phyloP scores from a whole-genome alignment of 2,888 invertebrate genomes.

The Eremobia ochroleuca region DNA sequence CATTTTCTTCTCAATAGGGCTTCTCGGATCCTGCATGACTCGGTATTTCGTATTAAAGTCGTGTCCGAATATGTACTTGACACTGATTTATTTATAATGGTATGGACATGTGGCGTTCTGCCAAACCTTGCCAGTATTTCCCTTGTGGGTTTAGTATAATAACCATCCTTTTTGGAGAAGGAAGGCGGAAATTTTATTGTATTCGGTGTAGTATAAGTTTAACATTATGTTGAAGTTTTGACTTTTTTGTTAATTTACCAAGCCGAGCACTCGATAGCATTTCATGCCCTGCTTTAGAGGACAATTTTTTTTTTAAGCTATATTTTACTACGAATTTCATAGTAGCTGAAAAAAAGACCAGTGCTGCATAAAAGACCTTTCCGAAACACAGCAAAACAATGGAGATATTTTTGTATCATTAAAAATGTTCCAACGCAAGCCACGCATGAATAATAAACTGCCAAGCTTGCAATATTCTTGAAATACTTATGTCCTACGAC shows the following conservation, averaged over 20 bases:
- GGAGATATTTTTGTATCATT: too few species aligned
- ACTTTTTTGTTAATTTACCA: not conserved
- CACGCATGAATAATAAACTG: not conserved
- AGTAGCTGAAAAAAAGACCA: not conserved
- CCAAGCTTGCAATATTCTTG: not conserved
- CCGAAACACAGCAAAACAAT: not conserved
- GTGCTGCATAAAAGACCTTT: not conserved
- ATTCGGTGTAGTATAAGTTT: not conserved
- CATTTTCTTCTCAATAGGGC: slow-evolving; percentile 33
- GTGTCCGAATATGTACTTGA: slow-evolving; percentile 25
- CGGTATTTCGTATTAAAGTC: slow-evolving; percentile 32
- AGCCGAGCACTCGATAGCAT: too few species aligned
- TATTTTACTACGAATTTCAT: not conserved
- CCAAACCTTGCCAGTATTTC: slow-evolving; percentile 47
- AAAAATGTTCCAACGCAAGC: too few species aligned
- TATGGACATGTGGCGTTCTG: slow-evolving; percentile 51
- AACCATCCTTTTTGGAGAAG: slow-evolving; percentile 14
- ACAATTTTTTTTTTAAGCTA: too few species aligned
- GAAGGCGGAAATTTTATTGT: slow-evolving; percentile 1
- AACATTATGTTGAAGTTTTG: not conserved
- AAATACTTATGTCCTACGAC: not conserved
- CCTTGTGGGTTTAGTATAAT: slow-evolving; percentile 20
- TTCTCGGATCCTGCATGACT: slow-evolving; percentile 6
- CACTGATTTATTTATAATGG: slow-evolving; percentile 50
- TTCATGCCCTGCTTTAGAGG: too few species aligned